Evolutionary conservation across 2,797 vertebrate species (phyloP).

Genomic region (Catharus ustulatus): DNA sequence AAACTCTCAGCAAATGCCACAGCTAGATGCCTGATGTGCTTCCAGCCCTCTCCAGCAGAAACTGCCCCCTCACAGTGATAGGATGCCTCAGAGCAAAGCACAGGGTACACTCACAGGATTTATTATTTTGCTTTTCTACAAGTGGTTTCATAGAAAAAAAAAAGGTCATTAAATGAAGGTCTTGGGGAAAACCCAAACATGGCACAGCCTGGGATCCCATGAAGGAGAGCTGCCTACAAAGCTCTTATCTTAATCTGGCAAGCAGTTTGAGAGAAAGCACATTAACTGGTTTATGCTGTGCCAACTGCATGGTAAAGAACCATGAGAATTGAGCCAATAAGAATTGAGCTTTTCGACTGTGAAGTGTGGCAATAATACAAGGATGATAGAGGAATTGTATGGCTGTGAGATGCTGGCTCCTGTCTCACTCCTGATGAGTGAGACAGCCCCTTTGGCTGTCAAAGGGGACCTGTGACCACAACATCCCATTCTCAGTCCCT

Average conservation of each 20-base stretch:
- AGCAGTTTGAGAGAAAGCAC: not conserved
- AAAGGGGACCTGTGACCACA: not conserved
- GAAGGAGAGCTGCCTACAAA: not conserved
- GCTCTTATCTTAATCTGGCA: constrained; percentile 33
- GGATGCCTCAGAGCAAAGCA: not conserved
- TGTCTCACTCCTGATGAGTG: not conserved
- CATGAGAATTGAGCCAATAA: not conserved
- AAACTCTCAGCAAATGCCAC: not conserved
- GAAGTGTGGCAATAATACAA: not conserved
- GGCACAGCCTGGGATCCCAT: not conserved
- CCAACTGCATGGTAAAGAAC: not conserved
- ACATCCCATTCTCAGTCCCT: not conserved
- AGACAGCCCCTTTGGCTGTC: not conserved
- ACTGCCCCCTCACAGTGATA: not conserved
- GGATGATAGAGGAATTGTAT: fast-evolving
- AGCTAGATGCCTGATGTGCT: not conserved
- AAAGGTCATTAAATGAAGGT: not conserved
- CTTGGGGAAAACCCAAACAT: not conserved
- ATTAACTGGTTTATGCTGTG: not conserved
- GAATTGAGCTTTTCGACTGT: not conserved
- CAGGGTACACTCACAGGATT: not conserved
- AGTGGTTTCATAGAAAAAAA: fast-evolving
- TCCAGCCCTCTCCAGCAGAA: not conserved
- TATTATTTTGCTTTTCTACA: not conserved
- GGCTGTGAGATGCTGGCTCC: not conserved